Base-by-base conservation (phyloP, 2,888 invertebrate genomes). In the Ceraclea dissimilis region DNA sequence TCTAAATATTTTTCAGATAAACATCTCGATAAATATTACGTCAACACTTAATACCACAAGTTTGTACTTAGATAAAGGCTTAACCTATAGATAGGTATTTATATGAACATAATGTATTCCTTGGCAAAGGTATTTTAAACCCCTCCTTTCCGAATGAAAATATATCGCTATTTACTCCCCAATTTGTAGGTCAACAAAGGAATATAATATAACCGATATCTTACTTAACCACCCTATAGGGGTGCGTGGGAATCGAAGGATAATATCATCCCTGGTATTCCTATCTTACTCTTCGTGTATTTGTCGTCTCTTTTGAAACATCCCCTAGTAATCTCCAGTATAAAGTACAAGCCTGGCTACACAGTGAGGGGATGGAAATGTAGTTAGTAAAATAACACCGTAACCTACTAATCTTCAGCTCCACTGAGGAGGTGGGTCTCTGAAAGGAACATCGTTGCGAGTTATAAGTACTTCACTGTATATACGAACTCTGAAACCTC, bases 111-210 rank as follows among this genome's bases (percentile, higher is more conserved):
- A n/a, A n/a, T n/a, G n/a, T n/a, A n/a, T n/a, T n/a, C n/a, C n/a
- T n/a, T n/a, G n/a, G n/a, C n/a, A 26, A 10, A 26, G 10, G 26
- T 26, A 26, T 26, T 4, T 10, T 26, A 26, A 26, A 6, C 10
- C 10, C 26, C n/a, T 10, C 26, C 26, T 26, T 26, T 26, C n/a
- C 2, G n/a, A 39, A 39, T 13, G 39, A 39, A 39, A 39, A 39
- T 16, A 13, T 39, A 4, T 16, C 39, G 13, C 39, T 39, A 39
- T 39, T 39, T 39, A 39, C 39, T 39, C 13, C 13, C 39, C 13
- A 39, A 39, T 39, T 39, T 39, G 39, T 39, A 39, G 39, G 39
- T 39, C 39, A 39, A 39, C 39, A 31, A 31, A 31, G 31, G 31
- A 31, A 11, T 31, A 39, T 39, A 39, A 16, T 39, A 39, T 13